Conservation (phyloP, 2,797 vertebrate species). For the Micropoecilia bifurca region DNA sequence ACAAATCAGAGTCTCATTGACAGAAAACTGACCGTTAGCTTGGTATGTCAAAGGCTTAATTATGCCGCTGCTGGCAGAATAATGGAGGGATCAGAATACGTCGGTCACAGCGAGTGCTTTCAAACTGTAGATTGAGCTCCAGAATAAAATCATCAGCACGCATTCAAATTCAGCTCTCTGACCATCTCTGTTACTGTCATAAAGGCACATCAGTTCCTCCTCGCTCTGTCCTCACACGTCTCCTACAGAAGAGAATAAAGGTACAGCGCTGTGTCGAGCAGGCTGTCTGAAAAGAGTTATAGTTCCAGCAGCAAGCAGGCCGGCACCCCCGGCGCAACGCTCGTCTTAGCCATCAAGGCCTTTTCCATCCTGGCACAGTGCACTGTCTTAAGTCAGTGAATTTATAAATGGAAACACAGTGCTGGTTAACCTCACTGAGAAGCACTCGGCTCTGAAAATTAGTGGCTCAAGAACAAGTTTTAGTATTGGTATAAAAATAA, state of each 20-base stretch:
- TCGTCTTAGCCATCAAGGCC: conserved; percentile 33
- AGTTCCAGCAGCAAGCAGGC: conserved; percentile 22
- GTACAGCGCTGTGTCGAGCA: background rate
- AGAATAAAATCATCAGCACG: background rate
- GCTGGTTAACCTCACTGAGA: conserved; percentile 27
- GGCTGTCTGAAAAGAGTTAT: background rate
- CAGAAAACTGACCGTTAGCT: background rate
- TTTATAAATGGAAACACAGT: conserved; percentile 58
- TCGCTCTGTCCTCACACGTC: background rate
- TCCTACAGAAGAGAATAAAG: conserved; percentile 10
- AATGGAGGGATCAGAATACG: conserved; percentile 6
- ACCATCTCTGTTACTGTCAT: background rate
- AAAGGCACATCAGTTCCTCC: background rate
- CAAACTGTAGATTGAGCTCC: background rate
- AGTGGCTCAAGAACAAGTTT: conserved; percentile 21
- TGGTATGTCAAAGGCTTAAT: conserved; percentile 7
- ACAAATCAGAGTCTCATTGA: background rate
- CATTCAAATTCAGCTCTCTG: background rate
- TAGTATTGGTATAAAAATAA: conserved; percentile 26
- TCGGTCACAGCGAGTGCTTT: conserved; percentile 6
- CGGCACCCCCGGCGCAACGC: conserved; percentile 18
- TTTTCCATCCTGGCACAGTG: conserved; percentile 29
- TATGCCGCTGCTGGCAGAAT: background rate
- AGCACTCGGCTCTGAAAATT: conserved; percentile 47
- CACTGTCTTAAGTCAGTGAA: conserved; percentile 21